These are phyloP conservation scores for Hydrozoanthus gracilis DNA, from an alignment of 92 coral and sea anemone genomes.

Conservation along the genomic window DNA sequence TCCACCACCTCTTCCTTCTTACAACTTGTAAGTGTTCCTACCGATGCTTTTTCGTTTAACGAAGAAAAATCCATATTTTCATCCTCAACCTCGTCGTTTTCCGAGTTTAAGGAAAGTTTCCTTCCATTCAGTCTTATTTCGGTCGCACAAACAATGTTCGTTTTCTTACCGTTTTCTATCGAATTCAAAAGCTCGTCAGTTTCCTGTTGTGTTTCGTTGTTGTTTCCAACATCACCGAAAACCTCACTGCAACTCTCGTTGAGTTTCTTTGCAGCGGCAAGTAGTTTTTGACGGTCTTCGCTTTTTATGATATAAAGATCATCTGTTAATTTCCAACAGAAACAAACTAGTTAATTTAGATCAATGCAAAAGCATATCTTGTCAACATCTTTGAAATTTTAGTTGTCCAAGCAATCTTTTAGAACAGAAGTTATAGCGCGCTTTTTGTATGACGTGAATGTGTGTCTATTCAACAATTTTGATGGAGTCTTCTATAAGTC, in stretches of 20 bases:
- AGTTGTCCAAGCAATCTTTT: not conserved
- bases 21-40: not conserved
- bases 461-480: too few relatives aligned
- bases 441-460: too few relatives aligned
- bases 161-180: not conserved
- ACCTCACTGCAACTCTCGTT: not conserved
- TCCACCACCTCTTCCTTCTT: not conserved
- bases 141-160: constrained; percentile 12
- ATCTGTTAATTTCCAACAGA: constrained; percentile 11
- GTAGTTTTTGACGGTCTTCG: constrained; percentile 25
- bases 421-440: too few relatives aligned
- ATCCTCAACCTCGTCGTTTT: not conserved
- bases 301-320: constrained; percentile 48
- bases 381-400: not conserved
- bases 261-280: not conserved
- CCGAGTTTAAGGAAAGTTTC: constrained; percentile 34
- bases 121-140: constrained; percentile 39
- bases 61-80: not conserved
- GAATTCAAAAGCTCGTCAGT: not conserved
- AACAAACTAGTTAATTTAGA: not conserved
- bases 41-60: not conserved
- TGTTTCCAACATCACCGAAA: not conserved
- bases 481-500: too few relatives aligned
- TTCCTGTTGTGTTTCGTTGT: not conserved
- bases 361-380: not conserved